Evolutionary conservation across 2,888 invertebrate species (phyloP), one percentile per base, ranked within the genome.

Genomic region (Hedya salicella): DNA sequence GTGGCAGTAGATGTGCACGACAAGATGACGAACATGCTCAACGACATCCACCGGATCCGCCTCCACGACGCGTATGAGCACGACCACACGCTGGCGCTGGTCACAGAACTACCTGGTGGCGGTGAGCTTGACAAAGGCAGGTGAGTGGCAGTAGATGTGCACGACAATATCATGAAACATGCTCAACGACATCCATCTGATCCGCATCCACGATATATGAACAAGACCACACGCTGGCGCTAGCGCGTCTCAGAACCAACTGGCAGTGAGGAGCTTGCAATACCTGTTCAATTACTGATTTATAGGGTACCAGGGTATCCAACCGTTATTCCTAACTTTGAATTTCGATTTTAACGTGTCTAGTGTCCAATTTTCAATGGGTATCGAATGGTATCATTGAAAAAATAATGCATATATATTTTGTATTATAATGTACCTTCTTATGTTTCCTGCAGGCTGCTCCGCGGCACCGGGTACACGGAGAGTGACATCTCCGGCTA

Each of bases 401-500:
- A n/a, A n/a, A n/a, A n/a, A n/a, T n/a, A n/a, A n/a, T n/a, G n/a
- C n/a, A n/a, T n/a, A n/a, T n/a, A n/a, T n/a, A n/a, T n/a, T n/a
- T n/a, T n/a, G n/a, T n/a, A n/a, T n/a, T n/a, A n/a, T n/a, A n/a
- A n/a, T n/a, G n/a, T n/a, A n/a, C n/a, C n/a, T n/a, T n/a, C n/a
- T n/a, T n/a, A n/a, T n/a, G n/a, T 36, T 50, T 6, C 0, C n/a
- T 36, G 36, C 59, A 65, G 64, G 14, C 56, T 72, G 48, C 65
- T 69, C 8, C 94, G 93, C 67, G 93, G 94, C 62, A 94, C 95
- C 61, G 95, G 95, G 59, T 96, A 97, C 82, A 96, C 96, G 0
- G 99, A 99, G 90, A 93, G 95, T 40, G 97, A 98, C 73, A 95
- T 98, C 48, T 97, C 98, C 3, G 94, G 91, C 0, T 98, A 97